Base-by-base conservation (phyloP, 2,113 vertebrate genomes). In the Corythaixoides concolor region DNA sequence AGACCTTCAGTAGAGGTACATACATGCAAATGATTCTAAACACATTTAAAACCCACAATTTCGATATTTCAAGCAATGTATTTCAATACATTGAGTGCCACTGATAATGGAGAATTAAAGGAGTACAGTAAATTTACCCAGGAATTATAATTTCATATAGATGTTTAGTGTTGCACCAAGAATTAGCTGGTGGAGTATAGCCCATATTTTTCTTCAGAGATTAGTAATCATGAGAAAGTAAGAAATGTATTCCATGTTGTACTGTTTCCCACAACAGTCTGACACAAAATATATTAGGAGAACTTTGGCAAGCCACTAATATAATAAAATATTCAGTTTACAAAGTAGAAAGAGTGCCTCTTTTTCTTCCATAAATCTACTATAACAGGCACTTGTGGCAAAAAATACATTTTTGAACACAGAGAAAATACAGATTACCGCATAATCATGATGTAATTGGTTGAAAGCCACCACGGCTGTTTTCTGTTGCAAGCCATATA, bases 401-500 rank as follows among this genome's bases (percentile, higher is more conserved):
- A 89, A 96, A 95, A 91, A 79, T 37, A 72, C 73, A 78, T 86
- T 92, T 96, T 30, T 89, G 81, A 94, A 77, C 69, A 69, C 66
- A 95, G 69, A 92, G 89, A 94, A 92, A 97, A 85, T 84, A 96
- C 89, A 97, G 92, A 94, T 97, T 96, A 94, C 86, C 0, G 58
- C 89, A 95, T 82, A 91, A 94, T 97, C 94, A 87, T 94, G 92
- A 95, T 95, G 89, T 95, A 95, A 97, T 85, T 97, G 84, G 77
- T 95, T 52, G 86, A 95, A 82, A 97, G 84, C 84, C 93, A 94
- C 94, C 89, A 94, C 2, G 55, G 63, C 95, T 96, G 85, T 74
- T 93, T 91, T 93, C 89, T 95, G 84, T 88, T 95, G 89, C 50
- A 23, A 92, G 91, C 55, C 41, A 27, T 95, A 68, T 91, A 85